phyloP scores from a whole-genome alignment of 2,797 vertebrate species.

The Astyanax mexicanus region DNA sequence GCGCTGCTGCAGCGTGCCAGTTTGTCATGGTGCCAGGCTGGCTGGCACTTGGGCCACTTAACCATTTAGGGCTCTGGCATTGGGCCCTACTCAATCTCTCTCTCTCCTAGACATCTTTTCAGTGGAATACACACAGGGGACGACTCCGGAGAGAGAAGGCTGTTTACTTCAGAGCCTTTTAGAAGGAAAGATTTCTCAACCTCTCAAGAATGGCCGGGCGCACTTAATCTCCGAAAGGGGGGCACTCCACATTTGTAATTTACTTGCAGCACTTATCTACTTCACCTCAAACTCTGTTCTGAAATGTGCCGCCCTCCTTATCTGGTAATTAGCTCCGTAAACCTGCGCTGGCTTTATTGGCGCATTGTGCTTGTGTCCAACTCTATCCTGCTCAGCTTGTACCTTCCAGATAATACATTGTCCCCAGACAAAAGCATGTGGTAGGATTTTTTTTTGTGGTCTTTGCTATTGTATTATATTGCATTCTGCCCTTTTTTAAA shows the following conservation, averaged over 20 bases:
- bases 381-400: not conserved
- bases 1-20: constrained; percentile 68
- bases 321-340: constrained; percentile 39
- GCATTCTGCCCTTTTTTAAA: too few species aligned
- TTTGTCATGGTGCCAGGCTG: constrained; percentile 75
- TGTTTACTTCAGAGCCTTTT: constrained; percentile 53
- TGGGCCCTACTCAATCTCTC: constrained; percentile 51
- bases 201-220: constrained; percentile 27
- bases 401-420: not conserved
- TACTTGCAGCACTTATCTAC: constrained; percentile 36
- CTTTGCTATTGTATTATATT: not conserved
- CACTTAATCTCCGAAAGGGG: constrained; percentile 35
- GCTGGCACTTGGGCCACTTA: constrained; percentile 76
- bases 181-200: constrained; percentile 45
- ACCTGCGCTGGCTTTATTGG: constrained; percentile 8
- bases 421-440: not conserved
- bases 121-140: constrained; percentile 34
- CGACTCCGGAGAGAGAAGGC: constrained; percentile 43
- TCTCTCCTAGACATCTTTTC: constrained; percentile 57
- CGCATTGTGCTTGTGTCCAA: constrained; percentile 4
- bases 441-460: constrained; percentile 19
- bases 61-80: constrained; percentile 79
- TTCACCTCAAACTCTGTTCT: constrained; percentile 60
- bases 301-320: constrained; percentile 11
- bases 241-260: constrained; percentile 31